Evolutionary conservation across 2,797 vertebrate genomes (phyloP), one percentile per base, ranked within the genome.

Genomic region (Austrolebias charrua): DNA sequence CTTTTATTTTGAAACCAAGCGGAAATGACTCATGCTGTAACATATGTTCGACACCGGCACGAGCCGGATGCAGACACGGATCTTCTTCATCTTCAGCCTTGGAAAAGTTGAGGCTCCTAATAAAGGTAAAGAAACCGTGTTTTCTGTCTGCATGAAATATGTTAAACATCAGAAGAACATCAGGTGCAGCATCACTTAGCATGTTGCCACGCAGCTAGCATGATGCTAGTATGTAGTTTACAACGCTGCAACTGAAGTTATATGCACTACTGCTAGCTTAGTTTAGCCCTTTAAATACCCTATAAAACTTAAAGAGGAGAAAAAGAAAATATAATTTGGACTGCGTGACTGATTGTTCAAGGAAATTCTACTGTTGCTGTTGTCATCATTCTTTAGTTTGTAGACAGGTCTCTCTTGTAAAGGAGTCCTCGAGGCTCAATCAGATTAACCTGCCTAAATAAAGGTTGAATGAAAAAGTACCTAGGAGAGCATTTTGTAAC

Each of bases 1-100:
- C 14, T 4, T 55, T 80, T 75, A 78, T 73, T 77, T 0, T 83
- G 69, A 75, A 72, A 38, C 0, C 0, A 0, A 55, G 1, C 63
- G 76, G 82, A 82, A 73, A 12, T 11, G 2, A 3, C 0, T 0
- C 0, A 0, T 8, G 4, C 7, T 11, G 0, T 12, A 24, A 24
- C 24, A 24, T 1, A 0, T 2, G 4, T 3, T 0, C 80, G 83
- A 73, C 69, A 5, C 85, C 81, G 85, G 78, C 67, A 15, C 4
- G 29, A 81, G 38, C 69, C 81, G 82, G 81, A 87, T 29, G 4
- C 71, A 58, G 68, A 75, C 14, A 54, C 85, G 80, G 83, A 87
- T 24, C 24, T 70, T 56, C 52, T 70, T 56, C 52, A 42, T 35
- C 44, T 54, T 1, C 60, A 52, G 40, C 45, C 55, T 77, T 71